A percentile compares a stretch with the other conserved stretches of the same genome.
Conservation (phyloP, 2,797 vertebrate species). For the Periparus ater region DNA sequence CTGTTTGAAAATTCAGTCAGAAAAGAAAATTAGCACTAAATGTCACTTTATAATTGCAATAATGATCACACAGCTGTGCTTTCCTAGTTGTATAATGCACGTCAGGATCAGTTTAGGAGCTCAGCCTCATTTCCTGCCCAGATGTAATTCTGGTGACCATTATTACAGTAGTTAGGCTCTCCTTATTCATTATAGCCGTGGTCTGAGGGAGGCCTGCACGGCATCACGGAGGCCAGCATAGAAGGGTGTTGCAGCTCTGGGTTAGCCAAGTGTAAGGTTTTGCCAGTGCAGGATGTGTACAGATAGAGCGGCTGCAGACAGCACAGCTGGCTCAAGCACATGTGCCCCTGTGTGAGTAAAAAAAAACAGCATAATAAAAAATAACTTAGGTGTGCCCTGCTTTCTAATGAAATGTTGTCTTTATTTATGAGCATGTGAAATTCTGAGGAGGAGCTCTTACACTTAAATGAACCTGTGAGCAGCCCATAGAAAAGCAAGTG, state of each 20-base stretch:
- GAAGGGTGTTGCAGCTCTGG: background rate
- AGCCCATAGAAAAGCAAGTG: conserved; percentile 76
- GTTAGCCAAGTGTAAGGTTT: background rate
- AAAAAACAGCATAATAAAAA: background rate
- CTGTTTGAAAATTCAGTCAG: conserved; percentile 34
- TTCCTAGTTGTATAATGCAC: conserved; percentile 55
- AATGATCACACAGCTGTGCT: conserved; percentile 75
- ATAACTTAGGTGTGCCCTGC: conserved; percentile 24
- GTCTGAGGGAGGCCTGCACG: background rate
- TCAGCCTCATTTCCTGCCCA: conserved; percentile 68
- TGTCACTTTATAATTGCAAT: conserved; percentile 75
- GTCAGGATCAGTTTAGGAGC: conserved; percentile 69
- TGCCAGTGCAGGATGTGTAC: fast-evolving
- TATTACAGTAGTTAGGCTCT: conserved; percentile 40
- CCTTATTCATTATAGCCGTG: conserved; percentile 10
- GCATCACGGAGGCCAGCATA: fast-evolving
- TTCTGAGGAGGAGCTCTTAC: conserved; percentile 74
- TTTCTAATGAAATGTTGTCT: conserved; percentile 63
- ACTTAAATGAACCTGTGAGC: conserved; percentile 78
- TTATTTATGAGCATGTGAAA: conserved; percentile 74
- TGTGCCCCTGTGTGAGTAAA: background rate
- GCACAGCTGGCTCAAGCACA: background rate
- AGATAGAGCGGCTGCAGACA: background rate
- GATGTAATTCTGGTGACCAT: conserved; percentile 55
- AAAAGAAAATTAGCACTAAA: conserved; percentile 71